Evolutionary conservation across 2,797 vertebrate species (phyloP).

Genomic region (Oreortyx pictus): DNA sequence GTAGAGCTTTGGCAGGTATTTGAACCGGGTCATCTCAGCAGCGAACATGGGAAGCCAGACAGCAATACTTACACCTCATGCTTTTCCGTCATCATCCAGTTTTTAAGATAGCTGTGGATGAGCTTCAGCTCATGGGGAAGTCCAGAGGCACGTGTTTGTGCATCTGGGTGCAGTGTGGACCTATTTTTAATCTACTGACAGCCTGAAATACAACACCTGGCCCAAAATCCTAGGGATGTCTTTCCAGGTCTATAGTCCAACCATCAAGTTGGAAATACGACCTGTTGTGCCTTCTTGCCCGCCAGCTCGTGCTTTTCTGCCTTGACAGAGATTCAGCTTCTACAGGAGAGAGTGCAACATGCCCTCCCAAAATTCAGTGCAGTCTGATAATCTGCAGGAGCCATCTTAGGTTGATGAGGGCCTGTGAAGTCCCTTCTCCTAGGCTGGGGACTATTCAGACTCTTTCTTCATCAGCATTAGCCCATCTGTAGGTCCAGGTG

Average conservation of each 20-base stretch:
- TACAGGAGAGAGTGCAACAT: fast-evolving
- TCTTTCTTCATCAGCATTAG: not conserved
- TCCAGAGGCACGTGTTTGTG: fast-evolving
- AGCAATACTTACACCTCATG: not conserved
- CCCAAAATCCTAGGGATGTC: not conserved
- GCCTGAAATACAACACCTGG: not conserved
- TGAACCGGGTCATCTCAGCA: fast-evolving
- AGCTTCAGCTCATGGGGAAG: not conserved
- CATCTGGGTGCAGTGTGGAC: fast-evolving
- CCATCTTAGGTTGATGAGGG: not conserved
- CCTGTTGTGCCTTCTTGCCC: fast-evolving
- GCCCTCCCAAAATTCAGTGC: not conserved
- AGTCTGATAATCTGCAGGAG: not conserved
- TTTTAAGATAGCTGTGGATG: not conserved
- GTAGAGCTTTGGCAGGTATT: not conserved
- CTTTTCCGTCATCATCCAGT: not conserved
- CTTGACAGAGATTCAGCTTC: not conserved
- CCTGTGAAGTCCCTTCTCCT: fast-evolving
- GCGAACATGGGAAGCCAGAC: not conserved
- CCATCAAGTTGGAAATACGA: fast-evolving
- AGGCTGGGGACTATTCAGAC: not conserved
- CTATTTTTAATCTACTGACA: not conserved
- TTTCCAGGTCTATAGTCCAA: not conserved
- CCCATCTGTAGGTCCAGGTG: not conserved
- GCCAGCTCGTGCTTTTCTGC: not conserved